phyloP scores from a whole-genome alignment of 2,888 invertebrate species.

The Drosophila stalkeri region DNA sequence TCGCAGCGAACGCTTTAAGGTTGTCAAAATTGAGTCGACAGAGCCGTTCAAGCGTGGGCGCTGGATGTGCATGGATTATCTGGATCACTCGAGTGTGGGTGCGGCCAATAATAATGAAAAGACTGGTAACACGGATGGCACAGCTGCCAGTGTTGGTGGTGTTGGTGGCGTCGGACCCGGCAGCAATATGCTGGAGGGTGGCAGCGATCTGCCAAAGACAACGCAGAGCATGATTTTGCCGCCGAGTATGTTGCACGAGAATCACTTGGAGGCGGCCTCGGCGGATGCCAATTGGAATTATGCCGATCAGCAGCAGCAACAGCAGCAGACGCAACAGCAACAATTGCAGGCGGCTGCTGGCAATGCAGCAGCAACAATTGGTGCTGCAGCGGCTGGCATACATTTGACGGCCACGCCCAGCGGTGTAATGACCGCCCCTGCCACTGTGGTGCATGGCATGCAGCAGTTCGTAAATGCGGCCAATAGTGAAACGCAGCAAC shows the following conservation, averaged over 20 bases:
- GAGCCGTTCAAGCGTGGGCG: slow-evolving; percentile 96
- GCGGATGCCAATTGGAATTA: slow-evolving; percentile 83
- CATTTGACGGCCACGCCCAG: slow-evolving; percentile 85
- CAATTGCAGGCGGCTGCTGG: slow-evolving; percentile 16
- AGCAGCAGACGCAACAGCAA: slow-evolving; percentile 56
- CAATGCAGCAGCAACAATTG: slow-evolving; percentile 45
- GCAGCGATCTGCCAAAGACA: slow-evolving; percentile 70
- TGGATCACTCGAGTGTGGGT: slow-evolving; percentile 90
- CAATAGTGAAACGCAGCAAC: slow-evolving; percentile 40
- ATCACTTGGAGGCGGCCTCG: slow-evolving; percentile 80
- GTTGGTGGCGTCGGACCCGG: slow-evolving; percentile 10
- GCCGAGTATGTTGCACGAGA: slow-evolving; percentile 75
- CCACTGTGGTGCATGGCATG: slow-evolving; percentile 82
- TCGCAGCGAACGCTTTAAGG: slow-evolving; percentile 94
- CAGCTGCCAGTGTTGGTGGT: slow-evolving; percentile 30
- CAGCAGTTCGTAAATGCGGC: slow-evolving; percentile 71
- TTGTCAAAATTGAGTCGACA: slow-evolving; percentile 98
- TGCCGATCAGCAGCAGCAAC: slow-evolving; percentile 60
- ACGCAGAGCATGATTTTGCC: slow-evolving; percentile 83
- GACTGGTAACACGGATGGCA: slow-evolving; percentile 73
- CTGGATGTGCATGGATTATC: slow-evolving; percentile 97
- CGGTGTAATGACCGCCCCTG: slow-evolving; percentile 85
- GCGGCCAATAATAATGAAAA: slow-evolving; percentile 81
- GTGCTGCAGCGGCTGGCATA: slow-evolving; percentile 71
- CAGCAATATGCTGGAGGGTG: slow-evolving; percentile 11